phyloP scores from a whole-genome alignment of 1,140 invertebrate genomes.

The Brachionus sp. region DNA sequence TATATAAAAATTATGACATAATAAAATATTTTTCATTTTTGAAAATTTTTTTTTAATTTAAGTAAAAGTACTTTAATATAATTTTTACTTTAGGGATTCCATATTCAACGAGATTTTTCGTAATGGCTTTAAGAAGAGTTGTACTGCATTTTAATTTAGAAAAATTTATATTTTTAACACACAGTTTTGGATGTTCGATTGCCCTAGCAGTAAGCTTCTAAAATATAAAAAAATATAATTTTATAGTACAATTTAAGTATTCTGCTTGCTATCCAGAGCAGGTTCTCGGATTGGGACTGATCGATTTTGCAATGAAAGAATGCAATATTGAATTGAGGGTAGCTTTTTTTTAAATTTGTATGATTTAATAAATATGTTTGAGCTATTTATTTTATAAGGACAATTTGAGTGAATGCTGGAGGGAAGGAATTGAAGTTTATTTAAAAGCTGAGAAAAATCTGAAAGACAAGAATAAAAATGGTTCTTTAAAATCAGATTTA shows the following conservation, averaged over 20 bases:
- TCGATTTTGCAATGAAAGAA: conserved; percentile 45
- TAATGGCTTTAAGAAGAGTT: conserved; percentile 34
- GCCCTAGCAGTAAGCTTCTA: conserved; percentile 9
- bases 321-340: conserved; percentile 31
- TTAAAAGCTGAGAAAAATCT: conserved; percentile 31
- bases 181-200: conserved; percentile 37
- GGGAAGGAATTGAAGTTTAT: conserved; percentile 39
- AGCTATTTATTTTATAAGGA: neutral
- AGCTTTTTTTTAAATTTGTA: neutral
- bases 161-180: conserved; percentile 44
- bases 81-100: neutral
- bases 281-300: neutral
- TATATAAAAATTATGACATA: neutral
- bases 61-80: neutral
- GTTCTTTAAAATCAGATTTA: neutral
- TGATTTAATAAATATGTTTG: neutral
- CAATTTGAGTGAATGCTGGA: conserved; percentile 41
- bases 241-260: conserved; percentile 6
- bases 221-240: neutral
- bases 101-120: conserved; percentile 30
- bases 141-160: conserved; percentile 15
- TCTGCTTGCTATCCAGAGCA: conserved; percentile 31
- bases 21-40: too few species aligned
- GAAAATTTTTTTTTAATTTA: neutral
- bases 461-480: neutral